Evolutionary conservation across 2,113 vertebrate genomes (phyloP).

Genomic region (Orycteropus afer): DNA sequence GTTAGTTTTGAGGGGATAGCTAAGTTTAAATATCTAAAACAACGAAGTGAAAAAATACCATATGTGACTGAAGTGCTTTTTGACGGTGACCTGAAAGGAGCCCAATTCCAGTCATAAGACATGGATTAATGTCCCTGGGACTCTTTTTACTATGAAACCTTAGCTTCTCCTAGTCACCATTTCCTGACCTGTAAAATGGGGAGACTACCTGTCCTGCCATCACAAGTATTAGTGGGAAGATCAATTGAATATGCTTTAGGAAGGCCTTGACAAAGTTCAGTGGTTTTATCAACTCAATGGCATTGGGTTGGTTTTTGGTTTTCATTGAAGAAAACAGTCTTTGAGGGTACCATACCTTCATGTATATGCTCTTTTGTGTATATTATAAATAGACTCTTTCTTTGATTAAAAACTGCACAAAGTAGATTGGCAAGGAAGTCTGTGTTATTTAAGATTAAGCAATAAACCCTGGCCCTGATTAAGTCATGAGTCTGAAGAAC

Average conservation of each 20-base stretch:
- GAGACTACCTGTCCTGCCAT: background rate
- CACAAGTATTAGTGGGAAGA: background rate
- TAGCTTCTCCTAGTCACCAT: background rate
- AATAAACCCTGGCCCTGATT: background rate
- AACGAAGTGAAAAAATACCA: slow-evolving; percentile 58
- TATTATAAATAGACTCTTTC: background rate
- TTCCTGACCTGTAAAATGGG: background rate
- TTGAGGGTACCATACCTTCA: background rate
- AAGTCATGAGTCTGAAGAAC: background rate
- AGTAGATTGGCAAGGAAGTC: slow-evolving; percentile 27
- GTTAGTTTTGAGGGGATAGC: slow-evolving; percentile 43
- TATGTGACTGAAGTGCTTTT: slow-evolving; percentile 50
- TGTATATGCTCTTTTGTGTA: background rate
- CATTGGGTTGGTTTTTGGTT: no score
- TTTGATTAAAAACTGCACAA: background rate
- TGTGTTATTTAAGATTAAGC: background rate
- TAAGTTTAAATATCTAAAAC: slow-evolving; percentile 64
- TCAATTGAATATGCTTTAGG: background rate
- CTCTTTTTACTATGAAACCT: background rate
- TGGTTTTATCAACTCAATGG: slow-evolving; percentile 36
- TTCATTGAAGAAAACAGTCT: slow-evolving; percentile 35
- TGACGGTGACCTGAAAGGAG: slow-evolving; percentile 54
- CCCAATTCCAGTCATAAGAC: slow-evolving; percentile 23
- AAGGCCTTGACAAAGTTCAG: background rate
- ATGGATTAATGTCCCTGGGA: background rate